Conservation (phyloP, 1,140 invertebrate genomes). For the Lanistes nyassanus region DNA sequence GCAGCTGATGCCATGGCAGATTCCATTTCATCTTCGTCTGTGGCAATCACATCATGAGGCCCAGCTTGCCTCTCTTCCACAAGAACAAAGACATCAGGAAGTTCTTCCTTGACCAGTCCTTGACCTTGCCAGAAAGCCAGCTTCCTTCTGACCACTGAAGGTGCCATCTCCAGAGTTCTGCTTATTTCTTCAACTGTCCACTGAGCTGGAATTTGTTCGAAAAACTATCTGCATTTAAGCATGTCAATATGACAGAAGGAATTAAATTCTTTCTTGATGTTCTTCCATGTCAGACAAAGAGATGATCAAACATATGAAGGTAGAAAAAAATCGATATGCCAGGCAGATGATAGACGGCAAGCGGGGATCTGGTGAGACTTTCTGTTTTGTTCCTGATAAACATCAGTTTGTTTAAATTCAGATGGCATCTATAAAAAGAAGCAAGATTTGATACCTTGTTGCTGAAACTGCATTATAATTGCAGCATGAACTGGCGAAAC, state of each 20-base stretch:
- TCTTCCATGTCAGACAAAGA: neutral
- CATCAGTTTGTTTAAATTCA: too few species aligned
- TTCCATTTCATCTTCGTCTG: constrained; percentile 91
- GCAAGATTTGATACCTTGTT: constrained; percentile 74
- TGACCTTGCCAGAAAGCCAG: constrained; percentile 88
- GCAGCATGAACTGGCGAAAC: constrained; percentile 94
- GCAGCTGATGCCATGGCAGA: constrained; percentile 92
- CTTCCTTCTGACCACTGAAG: constrained; percentile 83
- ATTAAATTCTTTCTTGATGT: neutral
- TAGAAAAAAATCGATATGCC: too few species aligned
- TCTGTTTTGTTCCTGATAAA: too few species aligned
- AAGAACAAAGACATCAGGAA: constrained; percentile 80
- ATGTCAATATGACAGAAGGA: neutral
- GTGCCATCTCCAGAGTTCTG: constrained; percentile 83
- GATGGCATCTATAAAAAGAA: too few species aligned
- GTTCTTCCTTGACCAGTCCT: constrained; percentile 82
- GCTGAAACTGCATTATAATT: constrained; percentile 94
- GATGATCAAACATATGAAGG: too few species aligned
- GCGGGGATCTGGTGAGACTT: too few species aligned
- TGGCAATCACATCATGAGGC: constrained; percentile 73
- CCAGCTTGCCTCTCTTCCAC: constrained; percentile 75
- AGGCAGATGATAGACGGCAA: too few species aligned
- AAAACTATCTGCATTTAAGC: neutral
- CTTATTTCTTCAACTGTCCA: constrained; percentile 88
- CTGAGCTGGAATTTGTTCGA: constrained; percentile 68